Percentiles rank a stretch among this genome's conserved stretches.
phyloP scores from a whole-genome alignment of 2,113 vertebrate genomes.

The Marcusenius ussheri region DNA sequence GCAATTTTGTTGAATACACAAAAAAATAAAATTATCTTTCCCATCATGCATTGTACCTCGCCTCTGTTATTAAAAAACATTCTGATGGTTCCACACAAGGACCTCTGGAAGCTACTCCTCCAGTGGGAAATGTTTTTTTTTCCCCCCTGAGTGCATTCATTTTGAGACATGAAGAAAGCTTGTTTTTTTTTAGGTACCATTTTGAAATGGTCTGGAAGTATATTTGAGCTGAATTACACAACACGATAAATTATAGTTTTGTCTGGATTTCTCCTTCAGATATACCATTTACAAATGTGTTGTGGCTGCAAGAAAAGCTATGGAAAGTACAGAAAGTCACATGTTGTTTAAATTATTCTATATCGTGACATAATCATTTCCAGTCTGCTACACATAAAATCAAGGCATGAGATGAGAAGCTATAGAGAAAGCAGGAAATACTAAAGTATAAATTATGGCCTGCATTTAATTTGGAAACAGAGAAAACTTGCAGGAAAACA shows the following conservation, averaged over 20 bases:
- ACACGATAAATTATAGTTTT: background rate
- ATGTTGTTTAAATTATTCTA: slow-evolving; percentile 9
- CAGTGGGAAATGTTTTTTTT: background rate
- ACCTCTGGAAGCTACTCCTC: background rate
- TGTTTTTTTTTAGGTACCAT: background rate
- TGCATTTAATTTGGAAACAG: background rate
- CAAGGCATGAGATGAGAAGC: background rate
- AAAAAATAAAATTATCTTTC: background rate
- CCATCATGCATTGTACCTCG: background rate
- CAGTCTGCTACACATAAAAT: background rate
- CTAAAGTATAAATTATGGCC: background rate
- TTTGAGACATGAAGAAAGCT: background rate
- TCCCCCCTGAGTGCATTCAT: background rate
- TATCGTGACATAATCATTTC: slow-evolving; percentile 11
- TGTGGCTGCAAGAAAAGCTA: background rate
- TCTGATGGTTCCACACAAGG: background rate
- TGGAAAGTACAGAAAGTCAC: background rate
- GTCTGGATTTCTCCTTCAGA: slow-evolving; percentile 1
- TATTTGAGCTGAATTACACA: slow-evolving; percentile 5
- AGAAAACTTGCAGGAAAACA: background rate
- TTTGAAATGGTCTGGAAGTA: background rate
- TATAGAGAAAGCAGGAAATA: background rate
- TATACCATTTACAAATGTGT: background rate
- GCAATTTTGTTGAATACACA: background rate
- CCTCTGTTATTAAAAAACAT: background rate